Evolutionary conservation across 2,888 invertebrate species (phyloP), one percentile per base, ranked within the genome.

Genomic region (Myathropa florea): DNA sequence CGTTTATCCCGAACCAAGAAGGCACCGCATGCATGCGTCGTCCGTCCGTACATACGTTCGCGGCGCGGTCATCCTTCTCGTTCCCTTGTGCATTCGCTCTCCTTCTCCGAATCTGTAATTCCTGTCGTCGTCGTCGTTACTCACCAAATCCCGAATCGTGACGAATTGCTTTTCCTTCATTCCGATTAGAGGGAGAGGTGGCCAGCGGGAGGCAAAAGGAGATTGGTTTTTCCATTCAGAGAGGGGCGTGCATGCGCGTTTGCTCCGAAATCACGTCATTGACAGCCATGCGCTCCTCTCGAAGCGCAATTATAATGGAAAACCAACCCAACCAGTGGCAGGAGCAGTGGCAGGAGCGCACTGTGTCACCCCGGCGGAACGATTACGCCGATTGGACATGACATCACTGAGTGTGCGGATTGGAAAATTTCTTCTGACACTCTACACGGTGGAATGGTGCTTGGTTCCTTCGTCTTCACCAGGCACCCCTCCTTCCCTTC

Each of bases 331-430:
- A 33, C 33, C 33, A 33, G 59, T 36, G 21, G 65, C 73, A 75
- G 73, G 55, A 30, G 23, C 46, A 33, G 39, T 91, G 90, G 89
- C 88, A 82, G 24, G 60, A 60, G 80, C 68, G 86, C 23, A 57
- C 59, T 83, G 72, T 82, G 63, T 80, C 61, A 57, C 67, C 65
- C 71, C 65, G 67, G 84, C 89, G 79, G 59, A 80, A 78, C 81
- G 87, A 83, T 89, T 88, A 76, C 78, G 76, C 63, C 80, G 86
- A 72, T 76, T 81, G 71, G 86, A 89, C 84, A 80, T 89, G 81
- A 77, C 82, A 76, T 76, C 28, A 65, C 60, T 61, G 73, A 83
- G 80, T 84, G 86, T 83, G 76, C 60, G 60, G 77, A 84, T 86
- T 79, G 83, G 78, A 83, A 86, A 86, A 86, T 87, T 72, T 83